phyloP scores from a whole-genome alignment of 2,797 vertebrate species.

The Oceanodroma leucorhoa region DNA sequence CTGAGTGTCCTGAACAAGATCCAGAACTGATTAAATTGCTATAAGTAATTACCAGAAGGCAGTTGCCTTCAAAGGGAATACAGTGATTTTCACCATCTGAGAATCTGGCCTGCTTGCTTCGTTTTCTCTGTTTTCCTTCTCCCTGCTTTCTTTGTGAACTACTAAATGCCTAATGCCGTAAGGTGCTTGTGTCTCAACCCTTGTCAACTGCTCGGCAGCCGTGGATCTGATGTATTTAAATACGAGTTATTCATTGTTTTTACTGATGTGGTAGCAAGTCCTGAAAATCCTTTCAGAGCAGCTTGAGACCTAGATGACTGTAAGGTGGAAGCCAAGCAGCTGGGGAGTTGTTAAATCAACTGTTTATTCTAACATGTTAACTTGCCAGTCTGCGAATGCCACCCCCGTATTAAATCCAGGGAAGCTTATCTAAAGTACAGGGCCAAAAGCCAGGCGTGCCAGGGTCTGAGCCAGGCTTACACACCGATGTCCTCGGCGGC shows the following conservation, averaged over 20 bases:
- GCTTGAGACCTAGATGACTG: neutral
- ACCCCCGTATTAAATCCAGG: neutral
- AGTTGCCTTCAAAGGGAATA: neutral
- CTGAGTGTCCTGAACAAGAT: neutral
- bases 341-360: neutral
- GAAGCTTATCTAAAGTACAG: neutral
- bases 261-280: neutral
- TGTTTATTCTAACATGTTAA: neutral
- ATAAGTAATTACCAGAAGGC: neutral
- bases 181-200: neutral
- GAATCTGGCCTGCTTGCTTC: neutral
- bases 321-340: neutral
- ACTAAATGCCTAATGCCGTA: neutral
- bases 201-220: neutral
- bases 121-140: neutral
- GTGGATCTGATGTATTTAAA: neutral
- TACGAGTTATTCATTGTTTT: neutral
- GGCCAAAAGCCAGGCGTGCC: neutral
- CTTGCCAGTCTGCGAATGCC: neutral
- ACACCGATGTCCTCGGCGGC: neutral
- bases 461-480: neutral
- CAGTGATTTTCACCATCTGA: neutral
- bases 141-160: neutral
- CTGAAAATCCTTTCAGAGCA: neutral
- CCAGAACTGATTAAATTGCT: neutral